These are phyloP conservation scores for Agonum fuliginosum DNA, from an alignment of 2,888 invertebrate species.

Conservation along the genomic window DNA sequence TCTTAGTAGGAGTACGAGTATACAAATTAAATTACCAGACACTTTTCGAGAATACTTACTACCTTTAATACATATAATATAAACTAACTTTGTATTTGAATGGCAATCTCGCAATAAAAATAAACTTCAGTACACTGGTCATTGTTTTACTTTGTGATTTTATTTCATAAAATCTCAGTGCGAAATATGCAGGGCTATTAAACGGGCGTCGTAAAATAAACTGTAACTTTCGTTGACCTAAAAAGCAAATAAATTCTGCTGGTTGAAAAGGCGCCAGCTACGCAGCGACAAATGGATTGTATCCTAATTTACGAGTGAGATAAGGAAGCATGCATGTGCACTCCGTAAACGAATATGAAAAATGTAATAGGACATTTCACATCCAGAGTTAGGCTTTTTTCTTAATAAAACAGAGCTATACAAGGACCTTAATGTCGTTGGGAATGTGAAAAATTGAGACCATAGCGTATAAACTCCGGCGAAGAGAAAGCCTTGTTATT, in stretches of 20 bases:
- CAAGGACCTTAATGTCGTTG: conserved; percentile 44
- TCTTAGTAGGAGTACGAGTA: no score
- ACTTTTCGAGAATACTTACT: no score
- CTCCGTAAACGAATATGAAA: conserved; percentile 51
- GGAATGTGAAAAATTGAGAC: conserved; percentile 58
- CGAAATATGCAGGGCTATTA: neutral
- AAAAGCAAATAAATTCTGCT: neutral
- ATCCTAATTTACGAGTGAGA: conserved; percentile 42
- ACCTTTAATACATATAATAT: no score
- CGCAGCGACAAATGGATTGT: conserved; percentile 33
- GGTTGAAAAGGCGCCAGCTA: neutral
- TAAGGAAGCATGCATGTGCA: conserved; percentile 43
- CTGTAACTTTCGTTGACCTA: neutral
- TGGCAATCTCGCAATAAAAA: neutral
- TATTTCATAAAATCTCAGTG: no score
- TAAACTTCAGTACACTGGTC: neutral
- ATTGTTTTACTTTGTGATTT: neutral
- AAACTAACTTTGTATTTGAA: neutral
- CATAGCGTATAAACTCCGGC: conserved; percentile 27
- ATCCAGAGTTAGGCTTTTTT: conserved; percentile 42
- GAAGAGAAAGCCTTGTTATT: conserved; percentile 52
- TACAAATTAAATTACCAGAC: no score
- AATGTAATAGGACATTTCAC: conserved; percentile 52
- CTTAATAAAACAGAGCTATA: conserved; percentile 55
- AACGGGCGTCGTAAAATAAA: no score